Percentiles rank a stretch among this genome's conserved stretches.
These are phyloP conservation scores for Dilophus febrilis DNA, from an alignment of 2,888 invertebrate species.

Conservation along the genomic window DNA sequence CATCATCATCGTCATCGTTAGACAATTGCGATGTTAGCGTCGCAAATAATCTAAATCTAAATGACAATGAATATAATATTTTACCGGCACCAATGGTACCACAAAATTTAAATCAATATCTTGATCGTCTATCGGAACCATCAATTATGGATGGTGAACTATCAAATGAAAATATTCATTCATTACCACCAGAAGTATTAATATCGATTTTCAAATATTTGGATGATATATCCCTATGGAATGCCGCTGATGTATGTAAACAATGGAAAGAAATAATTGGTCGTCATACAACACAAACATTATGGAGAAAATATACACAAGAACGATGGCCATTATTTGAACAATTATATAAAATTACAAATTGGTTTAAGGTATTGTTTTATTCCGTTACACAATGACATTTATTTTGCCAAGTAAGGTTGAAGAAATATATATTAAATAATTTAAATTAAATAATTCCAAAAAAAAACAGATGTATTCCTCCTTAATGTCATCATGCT, in stretches of 20 bases:
- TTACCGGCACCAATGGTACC: conserved; percentile 18
- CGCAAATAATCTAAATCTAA: too few relatives aligned
- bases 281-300: conserved; percentile 55
- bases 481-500: conserved; percentile 54
- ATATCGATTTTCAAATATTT: conserved; percentile 75
- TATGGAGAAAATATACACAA: conserved; percentile 64
- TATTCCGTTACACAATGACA: conserved; percentile 17
- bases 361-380: conserved; percentile 60
- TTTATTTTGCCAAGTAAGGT: not conserved
- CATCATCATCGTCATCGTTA: conserved; percentile 9
- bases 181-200: conserved; percentile 42
- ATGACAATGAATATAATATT: not conserved
- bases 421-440: conserved; percentile 11
- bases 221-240: conserved; percentile 83
- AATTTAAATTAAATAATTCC: conserved; percentile 1
- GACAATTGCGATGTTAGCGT: too few relatives aligned
- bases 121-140: conserved; percentile 23
- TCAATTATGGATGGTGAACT: conserved; percentile 11
- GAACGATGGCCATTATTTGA: conserved; percentile 75
- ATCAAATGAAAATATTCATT: conserved; percentile 16
- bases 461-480: conserved; percentile 43
- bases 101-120: conserved; percentile 21
- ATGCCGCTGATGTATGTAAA: conserved; percentile 69
- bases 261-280: conserved; percentile 70
- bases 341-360: conserved; percentile 48